Evolutionary conservation across 2,797 vertebrate genomes (phyloP).

Genomic region (Adelosebastes latens): DNA sequence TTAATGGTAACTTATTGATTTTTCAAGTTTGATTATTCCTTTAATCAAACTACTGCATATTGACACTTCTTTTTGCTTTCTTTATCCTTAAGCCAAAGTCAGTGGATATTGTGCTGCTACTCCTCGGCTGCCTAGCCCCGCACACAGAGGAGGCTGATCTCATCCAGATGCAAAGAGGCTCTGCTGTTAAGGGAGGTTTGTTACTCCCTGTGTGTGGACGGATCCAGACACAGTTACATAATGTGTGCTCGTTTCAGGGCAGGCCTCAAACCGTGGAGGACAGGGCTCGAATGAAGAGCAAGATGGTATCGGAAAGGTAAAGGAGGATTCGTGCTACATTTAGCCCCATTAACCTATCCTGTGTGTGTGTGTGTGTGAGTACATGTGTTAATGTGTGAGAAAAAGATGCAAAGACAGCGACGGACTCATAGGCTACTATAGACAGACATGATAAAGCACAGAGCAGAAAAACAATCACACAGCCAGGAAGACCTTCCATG

Average conservation of each 20-base stretch:
- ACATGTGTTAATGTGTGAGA: neutral
- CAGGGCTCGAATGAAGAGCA: neutral
- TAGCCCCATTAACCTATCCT: neutral
- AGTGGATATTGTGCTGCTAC: neutral
- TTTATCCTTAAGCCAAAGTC: neutral
- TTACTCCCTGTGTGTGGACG: conserved; percentile 33
- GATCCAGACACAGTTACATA: conserved; percentile 45
- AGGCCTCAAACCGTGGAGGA: conserved; percentile 14
- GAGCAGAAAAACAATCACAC: conserved; percentile 70
- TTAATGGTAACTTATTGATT: conserved; percentile 21
- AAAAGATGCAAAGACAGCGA: conserved; percentile 4
- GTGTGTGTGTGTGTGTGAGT: neutral
- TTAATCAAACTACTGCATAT: neutral
- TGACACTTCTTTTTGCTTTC: neutral
- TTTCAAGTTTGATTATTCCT: conserved; percentile 10
- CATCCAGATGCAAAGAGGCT: conserved; percentile 26
- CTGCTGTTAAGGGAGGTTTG: conserved; percentile 31
- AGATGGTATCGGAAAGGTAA: conserved; percentile 3
- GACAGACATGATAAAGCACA: conserved; percentile 49
- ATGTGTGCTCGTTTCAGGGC: conserved; percentile 23
- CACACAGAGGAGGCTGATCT: neutral
- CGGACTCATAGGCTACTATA: neutral
- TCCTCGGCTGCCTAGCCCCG: neutral
- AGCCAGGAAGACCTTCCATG: conserved; percentile 84
- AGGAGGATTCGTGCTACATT: conserved; percentile 2